Evolutionary conservation across 2,113 vertebrate species (phyloP), one percentile per base, ranked within the genome.

Genomic region (Smithornis capensis): DNA sequence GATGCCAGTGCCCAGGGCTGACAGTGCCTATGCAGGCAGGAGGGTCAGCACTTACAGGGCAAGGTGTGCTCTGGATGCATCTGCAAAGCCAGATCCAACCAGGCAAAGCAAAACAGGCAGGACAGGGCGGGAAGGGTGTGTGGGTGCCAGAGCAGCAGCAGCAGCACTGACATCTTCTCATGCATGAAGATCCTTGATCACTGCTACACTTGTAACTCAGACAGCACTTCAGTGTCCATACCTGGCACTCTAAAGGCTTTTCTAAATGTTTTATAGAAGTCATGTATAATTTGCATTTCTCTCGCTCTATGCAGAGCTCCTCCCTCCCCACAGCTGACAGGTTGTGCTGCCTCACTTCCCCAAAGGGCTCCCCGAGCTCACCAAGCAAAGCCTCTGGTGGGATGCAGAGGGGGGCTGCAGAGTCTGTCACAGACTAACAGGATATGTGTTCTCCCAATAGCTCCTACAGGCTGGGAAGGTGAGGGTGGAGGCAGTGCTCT

Each of bases 251-350:
- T 23, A 44, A 84, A 82, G 74, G 74, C 24, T 76, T 89, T 60
- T 12, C 83, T 91, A 10, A 87, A 82, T 91, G 62, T 95, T 95
- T 79, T 35, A 89, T 62, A n/a, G 10, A 10, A 85, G 31, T 83
- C 67, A 93, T 85, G 56, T 64, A 85, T 85, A 91, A 95, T 93
- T 93, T 90, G 70, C 74, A 40, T 35, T 75, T 63, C 68, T 84
- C 28, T 81, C 52, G 42, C 50, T 78, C 45, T 21, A 19, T 6
- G 1, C 60, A 63, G n/a, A 75, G 35, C 64, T 69, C 62, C 38
- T 78, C 42, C 42, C 60, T 91, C 50, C 42, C 37, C 6, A 3
- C 1, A 2, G 70, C 52, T 65, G 52, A 45, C 5, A 1, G 71
- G 42, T 44, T 56, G 33, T 6, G 75, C 42, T 50, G 4, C 49